These are phyloP conservation scores for Enteromius argenteus DNA, from an alignment of 2,797 vertebrate genomes.

Conservation along the genomic window DNA sequence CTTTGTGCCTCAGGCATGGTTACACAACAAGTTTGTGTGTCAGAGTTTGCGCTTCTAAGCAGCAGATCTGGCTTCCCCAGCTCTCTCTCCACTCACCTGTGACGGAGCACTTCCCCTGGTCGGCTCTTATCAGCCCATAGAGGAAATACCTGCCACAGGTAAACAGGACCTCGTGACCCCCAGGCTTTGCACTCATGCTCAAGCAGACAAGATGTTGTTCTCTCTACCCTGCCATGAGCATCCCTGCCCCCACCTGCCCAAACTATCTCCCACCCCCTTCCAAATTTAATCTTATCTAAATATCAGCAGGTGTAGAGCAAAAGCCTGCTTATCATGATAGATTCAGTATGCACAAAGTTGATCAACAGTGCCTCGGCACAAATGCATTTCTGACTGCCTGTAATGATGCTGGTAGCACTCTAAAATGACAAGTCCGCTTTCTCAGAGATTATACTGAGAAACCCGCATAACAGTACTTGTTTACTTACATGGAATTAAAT, in stretches of 20 bases:
- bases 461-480: neutral
- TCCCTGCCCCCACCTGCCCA: slow-evolving; percentile 53
- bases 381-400: slow-evolving; percentile 68
- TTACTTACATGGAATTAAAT: neutral
- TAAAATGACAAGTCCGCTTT: neutral
- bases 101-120: slow-evolving; percentile 94
- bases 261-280: slow-evolving; percentile 66
- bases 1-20: slow-evolving; percentile 9
- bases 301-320: slow-evolving; percentile 79
- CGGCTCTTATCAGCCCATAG: slow-evolving; percentile 91
- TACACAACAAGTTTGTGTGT: slow-evolving; percentile 36
- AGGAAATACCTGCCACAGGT: slow-evolving; percentile 97
- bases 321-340: slow-evolving; percentile 74
- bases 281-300: slow-evolving; percentile 80
- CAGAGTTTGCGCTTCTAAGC: slow-evolving; percentile 45
- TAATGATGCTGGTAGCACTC: slow-evolving; percentile 46
- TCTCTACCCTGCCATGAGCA: slow-evolving; percentile 72
- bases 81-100: slow-evolving; percentile 87
- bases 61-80: slow-evolving; percentile 52
- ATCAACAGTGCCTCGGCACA: slow-evolving; percentile 68
- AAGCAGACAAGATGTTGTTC: slow-evolving; percentile 73
- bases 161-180: slow-evolving; percentile 91
- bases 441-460: neutral
- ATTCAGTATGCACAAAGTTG: slow-evolving; percentile 72
- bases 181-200: slow-evolving; percentile 62